Evolutionary conservation across 2,888 invertebrate genomes (phyloP).

Genomic region (Spatulosminthurus flaviceps): DNA sequence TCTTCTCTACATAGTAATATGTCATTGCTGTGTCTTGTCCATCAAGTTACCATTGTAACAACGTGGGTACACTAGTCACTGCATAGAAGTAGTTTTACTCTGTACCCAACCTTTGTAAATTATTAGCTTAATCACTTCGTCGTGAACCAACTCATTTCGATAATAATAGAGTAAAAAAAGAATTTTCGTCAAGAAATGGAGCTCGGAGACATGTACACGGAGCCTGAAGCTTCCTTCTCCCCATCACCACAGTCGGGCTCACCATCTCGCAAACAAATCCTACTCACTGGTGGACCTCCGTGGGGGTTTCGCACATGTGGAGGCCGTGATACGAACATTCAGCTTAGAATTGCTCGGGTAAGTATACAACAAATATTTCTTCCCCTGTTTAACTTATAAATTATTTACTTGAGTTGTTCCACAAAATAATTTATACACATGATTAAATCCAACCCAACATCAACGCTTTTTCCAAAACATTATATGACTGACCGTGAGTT

Average conservation of each 20-base stretch:
- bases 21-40: no score
- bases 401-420: no score
- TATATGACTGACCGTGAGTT: no score
- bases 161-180: background rate
- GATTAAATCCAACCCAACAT: no score
- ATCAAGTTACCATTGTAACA: background rate
- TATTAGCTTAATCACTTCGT: no score
- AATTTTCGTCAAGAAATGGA: background rate
- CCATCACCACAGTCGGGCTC: background rate
- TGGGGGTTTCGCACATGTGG: conserved; percentile 92
- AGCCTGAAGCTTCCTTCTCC: background rate
- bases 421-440: no score
- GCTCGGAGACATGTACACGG: background rate
- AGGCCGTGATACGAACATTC: conserved; percentile 80
- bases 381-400: background rate
- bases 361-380: conserved; percentile 64
- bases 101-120: no score
- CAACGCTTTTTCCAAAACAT: no score
- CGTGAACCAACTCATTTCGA: no score
- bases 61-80: background rate
- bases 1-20: no score
- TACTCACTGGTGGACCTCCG: conserved; percentile 82
- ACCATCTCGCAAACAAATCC: conserved; percentile 70
- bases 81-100: background rate
- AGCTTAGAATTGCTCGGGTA: conserved; percentile 82